Percentiles rank a stretch among this genome's conserved stretches.
Evolutionary conservation across 1,140 invertebrate genomes (phyloP).

Genomic region (Agraylea sexmaculata): DNA sequence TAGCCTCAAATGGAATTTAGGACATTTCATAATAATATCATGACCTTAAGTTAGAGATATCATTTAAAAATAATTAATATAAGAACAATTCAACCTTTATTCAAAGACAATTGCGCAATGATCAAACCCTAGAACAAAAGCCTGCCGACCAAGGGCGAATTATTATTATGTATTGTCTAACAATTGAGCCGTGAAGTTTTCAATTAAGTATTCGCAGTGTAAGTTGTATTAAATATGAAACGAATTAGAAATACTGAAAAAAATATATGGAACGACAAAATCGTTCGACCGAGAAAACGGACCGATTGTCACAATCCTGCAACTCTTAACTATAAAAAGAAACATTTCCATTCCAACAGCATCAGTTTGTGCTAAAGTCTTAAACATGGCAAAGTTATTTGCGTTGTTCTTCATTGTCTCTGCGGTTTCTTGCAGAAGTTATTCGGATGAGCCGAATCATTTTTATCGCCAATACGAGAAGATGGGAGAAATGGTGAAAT

Average conservation of each 20-base stretch:
- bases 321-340: constrained; percentile 18
- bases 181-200: too few relatives aligned
- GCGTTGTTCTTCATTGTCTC: constrained; percentile 1
- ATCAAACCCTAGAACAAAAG: too few relatives aligned
- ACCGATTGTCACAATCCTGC: constrained; percentile 15
- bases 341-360: constrained; percentile 5
- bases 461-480: constrained; percentile 14
- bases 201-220: too few relatives aligned
- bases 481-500: constrained; percentile 13
- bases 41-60: too few relatives aligned
- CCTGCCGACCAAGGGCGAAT: too few relatives aligned
- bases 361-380: constrained; percentile 10
- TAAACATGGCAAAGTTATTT: constrained; percentile 10
- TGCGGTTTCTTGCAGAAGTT: background rate
- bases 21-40: too few relatives aligned
- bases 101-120: too few relatives aligned
- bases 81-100: too few relatives aligned
- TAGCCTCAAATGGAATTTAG: too few relatives aligned
- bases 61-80: too few relatives aligned
- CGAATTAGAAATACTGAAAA: constrained; percentile 9
- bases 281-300: constrained; percentile 18
- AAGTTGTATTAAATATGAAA: too few relatives aligned
- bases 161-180: too few relatives aligned
- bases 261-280: constrained; percentile 21
- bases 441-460: constrained; percentile 1